phyloP scores from a whole-genome alignment of 2,888 invertebrate species.

The Polyploca ridens region DNA sequence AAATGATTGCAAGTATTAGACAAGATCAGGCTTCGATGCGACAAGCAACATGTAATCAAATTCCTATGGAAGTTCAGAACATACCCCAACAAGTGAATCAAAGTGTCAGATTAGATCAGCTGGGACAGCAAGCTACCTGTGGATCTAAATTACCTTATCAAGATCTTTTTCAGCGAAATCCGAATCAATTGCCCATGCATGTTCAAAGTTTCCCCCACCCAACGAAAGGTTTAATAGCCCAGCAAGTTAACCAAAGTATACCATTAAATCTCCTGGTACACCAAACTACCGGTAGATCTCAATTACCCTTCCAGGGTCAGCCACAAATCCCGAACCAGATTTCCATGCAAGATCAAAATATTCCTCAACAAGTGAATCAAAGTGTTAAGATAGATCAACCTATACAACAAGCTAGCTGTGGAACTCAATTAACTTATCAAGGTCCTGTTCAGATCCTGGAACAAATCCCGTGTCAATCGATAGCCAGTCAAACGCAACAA shows the following conservation, averaged over 20 bases:
- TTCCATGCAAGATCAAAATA: neutral
- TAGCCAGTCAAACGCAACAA: neutral
- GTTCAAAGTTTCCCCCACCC: too few relatives aligned
- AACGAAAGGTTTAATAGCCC: neutral
- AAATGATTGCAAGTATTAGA: neutral
- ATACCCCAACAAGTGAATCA: neutral
- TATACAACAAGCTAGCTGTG: neutral
- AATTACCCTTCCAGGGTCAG: neutral
- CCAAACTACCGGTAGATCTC: neutral
- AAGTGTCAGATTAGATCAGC: neutral
- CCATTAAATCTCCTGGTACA: neutral
- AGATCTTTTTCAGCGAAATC: too few relatives aligned
- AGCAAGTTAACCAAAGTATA: neutral
- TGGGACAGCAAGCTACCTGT: neutral
- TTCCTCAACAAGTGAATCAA: neutral
- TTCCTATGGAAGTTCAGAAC: neutral
- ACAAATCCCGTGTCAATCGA: neutral
- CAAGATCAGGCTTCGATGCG: neutral
- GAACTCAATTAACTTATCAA: neutral
- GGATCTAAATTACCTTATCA: neutral
- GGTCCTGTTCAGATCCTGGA: neutral
- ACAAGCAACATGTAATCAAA: neutral
- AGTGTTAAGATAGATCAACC: neutral
- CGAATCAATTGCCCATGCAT: too few relatives aligned
- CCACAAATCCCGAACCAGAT: neutral